These are phyloP conservation scores for Diadumene lineata DNA, from an alignment of 92 coral and sea anemone species.

Conservation along the genomic window DNA sequence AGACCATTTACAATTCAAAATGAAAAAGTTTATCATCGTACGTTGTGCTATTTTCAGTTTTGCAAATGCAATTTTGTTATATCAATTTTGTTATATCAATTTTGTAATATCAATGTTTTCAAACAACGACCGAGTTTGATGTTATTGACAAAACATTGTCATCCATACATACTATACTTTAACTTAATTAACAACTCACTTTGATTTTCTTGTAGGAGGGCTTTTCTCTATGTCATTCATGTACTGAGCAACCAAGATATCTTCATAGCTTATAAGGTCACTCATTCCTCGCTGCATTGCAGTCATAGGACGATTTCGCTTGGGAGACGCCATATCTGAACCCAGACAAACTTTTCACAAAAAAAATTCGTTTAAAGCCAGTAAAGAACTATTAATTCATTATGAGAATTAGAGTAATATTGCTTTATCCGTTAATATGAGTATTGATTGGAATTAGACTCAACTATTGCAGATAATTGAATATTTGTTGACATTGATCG, in stretches of 20 bases:
- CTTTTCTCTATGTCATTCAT: conserved; percentile 69
- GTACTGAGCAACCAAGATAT: conserved; percentile 78
- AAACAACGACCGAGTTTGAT: too few relatives aligned
- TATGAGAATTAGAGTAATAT: neutral
- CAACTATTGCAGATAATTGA: neutral
- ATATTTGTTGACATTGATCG: conserved; percentile 14
- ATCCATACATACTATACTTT: too few relatives aligned
- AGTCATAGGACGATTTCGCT: conserved; percentile 57
- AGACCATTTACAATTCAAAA: too few relatives aligned
- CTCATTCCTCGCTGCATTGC: conserved; percentile 84
- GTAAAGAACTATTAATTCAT: neutral
- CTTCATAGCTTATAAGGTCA: conserved; percentile 75
- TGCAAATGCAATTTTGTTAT: too few relatives aligned
- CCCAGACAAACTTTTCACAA: neutral
- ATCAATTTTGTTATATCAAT: too few relatives aligned
- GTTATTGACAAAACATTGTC: too few relatives aligned
- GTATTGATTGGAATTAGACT: neutral
- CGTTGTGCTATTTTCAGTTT: too few relatives aligned
- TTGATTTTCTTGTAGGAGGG: conserved; percentile 60
- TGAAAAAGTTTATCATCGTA: too few relatives aligned
- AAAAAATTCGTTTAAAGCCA: neutral
- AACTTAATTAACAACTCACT: conserved; percentile 60
- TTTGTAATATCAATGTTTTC: too few relatives aligned
- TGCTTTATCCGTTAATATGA: neutral
- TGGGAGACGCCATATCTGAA: conserved; percentile 61